Base-by-base conservation (phyloP, 2,797 vertebrate genomes). In the Alectoris magna region DNA sequence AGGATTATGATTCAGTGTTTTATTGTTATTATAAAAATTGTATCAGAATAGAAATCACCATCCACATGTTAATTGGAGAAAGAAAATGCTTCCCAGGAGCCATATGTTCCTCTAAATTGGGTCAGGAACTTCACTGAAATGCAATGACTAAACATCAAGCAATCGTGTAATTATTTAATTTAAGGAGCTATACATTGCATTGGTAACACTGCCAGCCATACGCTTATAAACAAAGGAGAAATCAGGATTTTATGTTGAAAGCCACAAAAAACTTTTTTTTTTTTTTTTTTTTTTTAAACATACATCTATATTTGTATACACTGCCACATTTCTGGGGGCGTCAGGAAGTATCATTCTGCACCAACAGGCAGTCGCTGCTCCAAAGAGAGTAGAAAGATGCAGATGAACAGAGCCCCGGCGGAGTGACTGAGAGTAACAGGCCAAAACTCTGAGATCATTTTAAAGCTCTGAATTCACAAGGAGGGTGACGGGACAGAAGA, bases 401-500 rank as follows among this genome's bases (percentile, higher is more conserved):
- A 73, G 4, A 46, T 7, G 12, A 84, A 56, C 0, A 0, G 34
- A 88, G 66, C 3, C 58, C 75, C 39, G 55, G 53, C 14, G 49
- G 41, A 84, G 4, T 27, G 23, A 66, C 34, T 27, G 7, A 55
- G 26, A 84, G 8, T 15, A 90, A 67, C 0, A 0, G n/a, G 67
- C n/a, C 39, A 70, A 88, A 92, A 58, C 1, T 3, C 34, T 41
- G 46, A 73, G 34, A 34, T 49, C 24, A 46, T 71, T 78, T 53
- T 34, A 86, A 73, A 88, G 59, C 12, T 59, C 49, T 19, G 41
- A 83, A 83, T 55, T 85, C 62, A 62, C 29, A 69, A 29, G 16
- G 6, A 70, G 7, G 0, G 0, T 27, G 78, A 87, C 78, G 34
- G 8, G 38, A 67, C 41, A 36, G 19, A 92, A 94, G 74, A 18